A percentile compares a stretch with the other conserved stretches of the same genome.
Conservation (phyloP, 2,888 invertebrate species). For the Leptopterna dolabrata region DNA sequence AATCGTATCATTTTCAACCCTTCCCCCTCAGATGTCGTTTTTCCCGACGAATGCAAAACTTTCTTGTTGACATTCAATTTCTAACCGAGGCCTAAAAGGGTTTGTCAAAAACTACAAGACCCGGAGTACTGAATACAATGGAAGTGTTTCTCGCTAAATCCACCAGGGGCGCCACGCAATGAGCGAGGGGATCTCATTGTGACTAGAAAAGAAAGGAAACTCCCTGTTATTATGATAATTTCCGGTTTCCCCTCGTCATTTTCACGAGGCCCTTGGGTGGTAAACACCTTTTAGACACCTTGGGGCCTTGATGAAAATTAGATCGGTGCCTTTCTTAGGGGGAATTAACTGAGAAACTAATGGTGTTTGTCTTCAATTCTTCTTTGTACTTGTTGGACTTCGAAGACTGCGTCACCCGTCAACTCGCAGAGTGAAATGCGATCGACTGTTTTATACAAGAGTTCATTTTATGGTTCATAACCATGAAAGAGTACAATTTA, state of each 20-base stretch:
- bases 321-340: background rate
- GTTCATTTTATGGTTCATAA: too few species aligned
- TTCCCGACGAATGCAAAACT: background rate
- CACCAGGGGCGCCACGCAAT: background rate
- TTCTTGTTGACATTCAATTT: background rate
- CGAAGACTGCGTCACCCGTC: background rate
- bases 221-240: constrained; percentile 34
- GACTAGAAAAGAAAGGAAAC: background rate
- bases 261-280: background rate
- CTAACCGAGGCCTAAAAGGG: background rate
- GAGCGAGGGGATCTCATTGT: background rate
- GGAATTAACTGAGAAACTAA: background rate
- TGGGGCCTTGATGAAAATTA: constrained; percentile 40
- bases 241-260: background rate
- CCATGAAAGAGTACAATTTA: too few species aligned
- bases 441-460: too few species aligned
- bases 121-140: too few species aligned
- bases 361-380: constrained; percentile 40
- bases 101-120: too few species aligned
- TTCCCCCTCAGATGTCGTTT: too few species aligned
- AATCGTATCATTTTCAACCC: too few species aligned
- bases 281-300: constrained; percentile 30
- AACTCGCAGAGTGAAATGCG: too few species aligned
- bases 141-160: too few species aligned
- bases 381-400: background rate